A percentile compares a stretch with the other conserved stretches of the same genome.
Evolutionary conservation across 2,113 vertebrate genomes (phyloP).

Genomic region (Indicator indicator): DNA sequence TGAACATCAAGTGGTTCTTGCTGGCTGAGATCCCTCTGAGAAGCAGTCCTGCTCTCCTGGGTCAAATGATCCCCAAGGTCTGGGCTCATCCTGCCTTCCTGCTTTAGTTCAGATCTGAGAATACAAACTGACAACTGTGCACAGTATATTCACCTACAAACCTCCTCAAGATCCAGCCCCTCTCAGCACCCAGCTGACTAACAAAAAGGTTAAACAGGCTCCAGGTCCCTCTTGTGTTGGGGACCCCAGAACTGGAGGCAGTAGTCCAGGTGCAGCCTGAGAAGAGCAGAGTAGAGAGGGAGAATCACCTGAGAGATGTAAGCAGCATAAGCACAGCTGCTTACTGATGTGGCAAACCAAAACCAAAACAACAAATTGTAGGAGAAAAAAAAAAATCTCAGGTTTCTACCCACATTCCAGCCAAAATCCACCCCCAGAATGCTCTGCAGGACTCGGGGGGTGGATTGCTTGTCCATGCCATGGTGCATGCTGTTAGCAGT

Average conservation of each 20-base stretch:
- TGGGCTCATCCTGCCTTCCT: background rate
- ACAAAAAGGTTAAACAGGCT: background rate
- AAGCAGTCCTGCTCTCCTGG: background rate
- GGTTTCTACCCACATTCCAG: background rate
- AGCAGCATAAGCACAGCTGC: slow-evolving; percentile 55
- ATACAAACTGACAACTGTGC: background rate
- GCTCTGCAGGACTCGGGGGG: background rate
- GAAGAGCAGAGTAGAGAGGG: too few species aligned
- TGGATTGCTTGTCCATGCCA: background rate
- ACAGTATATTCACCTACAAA: background rate
- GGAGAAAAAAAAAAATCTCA: background rate
- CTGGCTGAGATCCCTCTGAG: background rate
- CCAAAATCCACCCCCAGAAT: background rate
- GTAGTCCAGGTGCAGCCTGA: too few species aligned
- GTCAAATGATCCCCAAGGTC: background rate
- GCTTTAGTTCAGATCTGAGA: background rate
- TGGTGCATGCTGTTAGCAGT: background rate
- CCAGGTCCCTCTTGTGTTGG: too few species aligned
- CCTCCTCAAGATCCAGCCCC: background rate
- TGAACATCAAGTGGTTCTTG: background rate
- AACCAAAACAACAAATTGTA: background rate
- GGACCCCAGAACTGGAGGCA: too few species aligned
- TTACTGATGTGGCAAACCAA: slow-evolving; percentile 33
- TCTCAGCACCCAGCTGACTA: background rate
- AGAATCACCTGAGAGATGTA: background rate